Base-by-base conservation (phyloP, 2,797 vertebrate species). In the Myotis vivesi region DNA sequence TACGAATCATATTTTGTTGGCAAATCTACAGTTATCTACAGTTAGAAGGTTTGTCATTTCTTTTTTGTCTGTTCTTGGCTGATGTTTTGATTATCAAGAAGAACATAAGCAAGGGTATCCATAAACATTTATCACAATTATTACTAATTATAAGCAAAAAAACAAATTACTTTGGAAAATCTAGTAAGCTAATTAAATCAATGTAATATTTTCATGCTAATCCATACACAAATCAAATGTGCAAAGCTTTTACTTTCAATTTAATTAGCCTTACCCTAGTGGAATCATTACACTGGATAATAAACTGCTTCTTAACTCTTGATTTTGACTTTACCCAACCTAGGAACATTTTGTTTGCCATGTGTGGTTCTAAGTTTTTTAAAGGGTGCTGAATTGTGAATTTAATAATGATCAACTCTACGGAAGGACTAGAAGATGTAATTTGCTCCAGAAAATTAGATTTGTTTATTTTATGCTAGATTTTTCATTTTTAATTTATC, bases 181-280 rank as follows among this genome's bases (percentile, higher is more conserved):
- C 51, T 68, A 81, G 20, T 12, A 87, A 36, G 36, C 3, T 82
- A 92, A 76, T 62, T 92, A 4, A 93, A 86, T 89, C 87, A 94
- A 8, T 30, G 81, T 30, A 79, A 6, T 44, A 92, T 87, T 79
- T 83, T 51, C 66, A 23, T 92, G 49, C 1, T 69, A 92, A 81
- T 94, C 9, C 19, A 81, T 64, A 86, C 5, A 92, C 36, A 95
- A 97, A 92, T 96, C 80, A 97, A 95, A 81, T 46, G 33, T 94
- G 64, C 75, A 95, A 96, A 94, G n/a, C 4, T 92, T 97, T 94
- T 85, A 89, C 83, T 97, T 85, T 92, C 33, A 95, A 89, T 85
- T 92, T 94, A 96, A 96, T 97, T 97, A 90, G 28, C 9, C 49
- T 69, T 91, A 71, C 0, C 25, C 4, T 59, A 89, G 69, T 5